phyloP scores from a whole-genome alignment of 2,797 vertebrate species.

The Podarcis siculus region DNA sequence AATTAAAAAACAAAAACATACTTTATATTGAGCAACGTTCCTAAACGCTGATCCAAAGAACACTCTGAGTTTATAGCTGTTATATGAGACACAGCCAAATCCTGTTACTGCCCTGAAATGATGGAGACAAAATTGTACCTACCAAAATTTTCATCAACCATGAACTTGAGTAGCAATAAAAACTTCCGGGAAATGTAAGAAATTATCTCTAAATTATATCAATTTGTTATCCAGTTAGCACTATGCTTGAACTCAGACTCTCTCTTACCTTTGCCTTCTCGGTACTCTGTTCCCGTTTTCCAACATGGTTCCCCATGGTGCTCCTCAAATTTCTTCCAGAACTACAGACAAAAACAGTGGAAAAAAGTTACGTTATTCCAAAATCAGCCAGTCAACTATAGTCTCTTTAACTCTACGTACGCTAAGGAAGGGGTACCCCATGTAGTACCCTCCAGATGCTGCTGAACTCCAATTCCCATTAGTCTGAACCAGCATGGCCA shows the following conservation, averaged over 20 bases:
- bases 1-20: neutral
- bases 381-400: neutral
- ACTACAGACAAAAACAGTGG: constrained; percentile 55
- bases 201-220: neutral
- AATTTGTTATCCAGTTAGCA: too few relatives aligned
- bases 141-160: neutral
- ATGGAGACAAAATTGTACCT: neutral
- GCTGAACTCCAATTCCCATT: too few relatives aligned
- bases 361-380: constrained; percentile 17
- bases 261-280: constrained; percentile 73
- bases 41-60: neutral
- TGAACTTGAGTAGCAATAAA: neutral
- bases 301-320: constrained; percentile 77
- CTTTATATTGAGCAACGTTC: neutral
- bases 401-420: neutral
- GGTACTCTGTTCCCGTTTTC: constrained; percentile 68
- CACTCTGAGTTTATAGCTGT: neutral
- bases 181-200: neutral
- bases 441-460: too few relatives aligned
- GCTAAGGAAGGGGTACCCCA: neutral
- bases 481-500: too few relatives aligned
- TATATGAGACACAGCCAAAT: neutral
- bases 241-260: neutral
- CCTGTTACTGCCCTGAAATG: neutral
- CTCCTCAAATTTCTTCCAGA: constrained; percentile 22